A percentile compares a stretch with the other conserved stretches of the same genome.
Conservation (phyloP, 2,888 invertebrate species). For the Onchidella celtica region DNA sequence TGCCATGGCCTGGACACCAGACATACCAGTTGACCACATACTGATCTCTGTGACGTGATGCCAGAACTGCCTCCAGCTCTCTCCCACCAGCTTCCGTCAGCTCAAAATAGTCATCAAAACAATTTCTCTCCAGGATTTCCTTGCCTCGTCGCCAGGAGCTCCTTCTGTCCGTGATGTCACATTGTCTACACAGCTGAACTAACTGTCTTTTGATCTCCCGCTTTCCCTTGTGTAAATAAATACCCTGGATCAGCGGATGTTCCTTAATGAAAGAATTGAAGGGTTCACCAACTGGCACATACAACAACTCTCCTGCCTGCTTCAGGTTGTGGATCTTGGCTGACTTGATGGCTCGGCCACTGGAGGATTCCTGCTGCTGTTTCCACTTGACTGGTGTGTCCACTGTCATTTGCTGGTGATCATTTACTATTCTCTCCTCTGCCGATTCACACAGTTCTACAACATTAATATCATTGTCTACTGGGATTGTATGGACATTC, state of each 20-base stretch:
- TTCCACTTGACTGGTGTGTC: too few relatives aligned
- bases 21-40: conserved; percentile 76
- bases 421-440: too few relatives aligned
- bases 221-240: conserved; percentile 73
- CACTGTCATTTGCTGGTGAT: too few relatives aligned
- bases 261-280: conserved; percentile 33
- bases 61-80: conserved; percentile 58
- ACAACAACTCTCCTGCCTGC: conserved; percentile 36
- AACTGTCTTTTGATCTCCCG: conserved; percentile 68
- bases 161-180: conserved; percentile 65
- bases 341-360: conserved; percentile 23
- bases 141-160: conserved; percentile 65
- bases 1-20: conserved; percentile 76
- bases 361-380: too few relatives aligned
- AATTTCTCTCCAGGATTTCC: conserved; percentile 66
- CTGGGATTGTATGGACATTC: too few relatives aligned
- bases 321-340: conserved; percentile 45
- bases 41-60: conserved; percentile 64
- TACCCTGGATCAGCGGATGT: conserved; percentile 67
- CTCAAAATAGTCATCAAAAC: conserved; percentile 73
- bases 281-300: conserved; percentile 35
- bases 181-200: conserved; percentile 61
- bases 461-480: too few relatives aligned
- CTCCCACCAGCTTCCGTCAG: conserved; percentile 65
- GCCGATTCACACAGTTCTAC: too few relatives aligned